phyloP scores from a whole-genome alignment of 2,797 vertebrate genomes.

The Urosaurus nigricauda region DNA sequence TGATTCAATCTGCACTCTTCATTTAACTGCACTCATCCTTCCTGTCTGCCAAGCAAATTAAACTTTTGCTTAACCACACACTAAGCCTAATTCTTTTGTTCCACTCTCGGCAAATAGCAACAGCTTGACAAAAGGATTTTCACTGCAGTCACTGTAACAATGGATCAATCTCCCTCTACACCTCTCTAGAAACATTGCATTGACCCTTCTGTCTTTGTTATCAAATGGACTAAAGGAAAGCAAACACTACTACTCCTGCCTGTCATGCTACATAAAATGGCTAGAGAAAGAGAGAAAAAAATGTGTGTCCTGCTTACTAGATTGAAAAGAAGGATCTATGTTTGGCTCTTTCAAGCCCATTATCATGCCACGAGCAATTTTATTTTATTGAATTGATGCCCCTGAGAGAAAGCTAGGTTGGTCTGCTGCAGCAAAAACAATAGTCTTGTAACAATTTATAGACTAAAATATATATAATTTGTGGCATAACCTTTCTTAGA shows the following conservation, averaged over 20 bases:
- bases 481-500: neutral
- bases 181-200: neutral
- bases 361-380: neutral
- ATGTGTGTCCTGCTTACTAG: neutral
- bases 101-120: slow-evolving; percentile 1
- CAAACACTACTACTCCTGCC: neutral
- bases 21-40: slow-evolving; percentile 12
- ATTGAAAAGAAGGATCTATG: neutral
- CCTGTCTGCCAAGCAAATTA: slow-evolving; percentile 33
- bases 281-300: neutral
- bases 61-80: slow-evolving; percentile 24
- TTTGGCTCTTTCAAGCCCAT: neutral
- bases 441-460: neutral
- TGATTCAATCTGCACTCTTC: slow-evolving; percentile 8
- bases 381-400: neutral
- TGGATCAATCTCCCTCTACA: neutral
- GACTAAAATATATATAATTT: neutral
- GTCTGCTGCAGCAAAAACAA: neutral
- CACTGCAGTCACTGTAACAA: neutral
- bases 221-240: slow-evolving; percentile 33
- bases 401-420: neutral
- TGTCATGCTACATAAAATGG: slow-evolving; percentile 1
- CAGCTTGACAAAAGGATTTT: slow-evolving; percentile 28
- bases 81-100: slow-evolving; percentile 30
- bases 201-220: slow-evolving; percentile 11